Evolutionary conservation across 2,113 vertebrate species (phyloP).

Genomic region (Rostratula benghalensis): DNA sequence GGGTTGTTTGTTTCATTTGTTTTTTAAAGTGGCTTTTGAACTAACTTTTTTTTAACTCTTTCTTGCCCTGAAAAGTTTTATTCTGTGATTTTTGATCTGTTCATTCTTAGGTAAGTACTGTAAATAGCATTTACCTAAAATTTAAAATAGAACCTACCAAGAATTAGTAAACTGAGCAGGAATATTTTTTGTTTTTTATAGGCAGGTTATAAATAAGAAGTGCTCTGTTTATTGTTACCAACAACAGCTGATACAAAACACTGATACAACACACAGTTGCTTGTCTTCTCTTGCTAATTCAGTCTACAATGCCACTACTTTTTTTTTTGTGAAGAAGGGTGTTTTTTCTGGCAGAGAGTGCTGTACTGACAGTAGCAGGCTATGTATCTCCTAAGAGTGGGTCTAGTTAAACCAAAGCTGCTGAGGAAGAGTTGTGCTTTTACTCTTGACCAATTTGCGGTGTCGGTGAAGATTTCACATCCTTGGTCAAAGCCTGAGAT

Average conservation of each 20-base stretch:
- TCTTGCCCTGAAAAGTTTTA: neutral
- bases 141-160: neutral
- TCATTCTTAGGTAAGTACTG: neutral
- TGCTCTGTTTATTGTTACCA: conserved; percentile 5
- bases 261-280: neutral
- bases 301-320: conserved; percentile 17
- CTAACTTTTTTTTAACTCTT: neutral
- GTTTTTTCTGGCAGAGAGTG: neutral
- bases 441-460: neutral
- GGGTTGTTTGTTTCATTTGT: neutral
- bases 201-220: neutral
- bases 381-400: neutral
- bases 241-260: neutral
- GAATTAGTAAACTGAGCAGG: neutral
- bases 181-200: neutral
- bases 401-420: neutral
- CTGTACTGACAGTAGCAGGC: neutral
- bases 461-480: neutral
- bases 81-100: neutral
- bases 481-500: neutral
- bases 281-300: conserved; percentile 15
- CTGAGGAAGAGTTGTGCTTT: neutral
- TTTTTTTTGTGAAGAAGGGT: neutral
- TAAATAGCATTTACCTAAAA: neutral
- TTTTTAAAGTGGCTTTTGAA: neutral